Percentiles rank a stretch among this genome's conserved stretches.
Conservation (phyloP, 2,797 vertebrate genomes). For the Moxostoma hubbsi region DNA sequence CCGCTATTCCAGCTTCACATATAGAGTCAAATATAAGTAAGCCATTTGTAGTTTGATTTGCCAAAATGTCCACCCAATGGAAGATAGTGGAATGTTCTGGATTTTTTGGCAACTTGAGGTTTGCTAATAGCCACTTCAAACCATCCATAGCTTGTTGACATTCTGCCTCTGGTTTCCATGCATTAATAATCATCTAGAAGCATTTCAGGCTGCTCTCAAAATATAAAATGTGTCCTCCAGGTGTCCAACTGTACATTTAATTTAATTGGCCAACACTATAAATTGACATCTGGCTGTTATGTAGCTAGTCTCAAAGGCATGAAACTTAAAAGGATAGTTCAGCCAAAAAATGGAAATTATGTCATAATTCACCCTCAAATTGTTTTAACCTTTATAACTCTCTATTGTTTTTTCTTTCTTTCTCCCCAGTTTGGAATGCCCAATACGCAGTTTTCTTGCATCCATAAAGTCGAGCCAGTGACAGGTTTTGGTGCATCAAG, state of each 20-base stretch:
- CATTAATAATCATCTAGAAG: slow-evolving; percentile 9
- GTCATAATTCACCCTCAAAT: too few relatives aligned
- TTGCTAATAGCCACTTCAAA: neutral
- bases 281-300: slow-evolving; percentile 1
- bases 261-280: neutral
- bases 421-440: too few relatives aligned
- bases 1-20: too few relatives aligned
- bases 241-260: neutral
- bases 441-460: neutral
- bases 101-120: too few relatives aligned
- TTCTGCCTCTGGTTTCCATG: neutral
- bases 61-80: too few relatives aligned
- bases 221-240: neutral
- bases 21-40: too few relatives aligned
- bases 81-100: too few relatives aligned
- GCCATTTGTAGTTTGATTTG: too few relatives aligned
- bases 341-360: too few relatives aligned
- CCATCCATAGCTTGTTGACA: neutral
- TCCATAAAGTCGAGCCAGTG: slow-evolving; percentile 12
- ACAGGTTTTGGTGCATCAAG: neutral
- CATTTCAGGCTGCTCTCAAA: neutral
- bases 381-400: too few relatives aligned
- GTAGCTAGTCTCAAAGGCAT: neutral
- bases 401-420: too few relatives aligned
- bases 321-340: neutral